Base-by-base conservation (phyloP, 2,888 invertebrate genomes). In the Philhelius pedissequus region DNA sequence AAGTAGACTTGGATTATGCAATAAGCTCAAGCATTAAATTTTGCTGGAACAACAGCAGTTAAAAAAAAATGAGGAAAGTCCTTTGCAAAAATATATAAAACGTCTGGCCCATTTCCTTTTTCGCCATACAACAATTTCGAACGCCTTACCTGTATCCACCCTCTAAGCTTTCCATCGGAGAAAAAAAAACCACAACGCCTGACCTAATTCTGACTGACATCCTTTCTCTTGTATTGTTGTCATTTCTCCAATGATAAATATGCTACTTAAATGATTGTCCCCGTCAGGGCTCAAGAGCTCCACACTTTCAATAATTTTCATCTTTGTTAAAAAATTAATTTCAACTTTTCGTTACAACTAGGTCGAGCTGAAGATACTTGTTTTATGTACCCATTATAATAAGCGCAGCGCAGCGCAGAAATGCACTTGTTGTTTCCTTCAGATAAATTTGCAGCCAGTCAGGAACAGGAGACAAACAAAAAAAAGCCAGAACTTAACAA, bases 351-450 rank as follows among this genome's bases (percentile, higher is more conserved):
- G 2, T 32, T 18, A 40, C 62, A 80, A 80, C 54, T 80, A 80
- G 80, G 80, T 80, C 80, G 75, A 70, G 73, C 22, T 40, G n/a
- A 22, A 25, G 45, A 75, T 69, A 68, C 62, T 75, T 40, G 43
- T 60, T 60, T 43, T 56, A 38, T 64, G 43, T 60, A 18, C 75
- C 45, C 52, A 75, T 75, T 80, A 64, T 56, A 64, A n/a, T n/a
- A n/a, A n/a, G n/a, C n/a, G n/a, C n/a, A n/a, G n/a, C n/a, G n/a
- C n/a, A 64, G 54, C 60, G 1, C 48, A 64, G 20, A 64, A 35
- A 80, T 75, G 80, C 70, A 75, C 75, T 80, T 48, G 75, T 80
- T 80, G 75, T 80, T 80, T 70, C 64, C 80, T 70, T 50, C 25
- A 69, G 75, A 80, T 75, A 75, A 80, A 75, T 58, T 74, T 27